Evolutionary conservation across 2,797 vertebrate genomes (phyloP).

Genomic region (Bovichtus diacanthus): DNA sequence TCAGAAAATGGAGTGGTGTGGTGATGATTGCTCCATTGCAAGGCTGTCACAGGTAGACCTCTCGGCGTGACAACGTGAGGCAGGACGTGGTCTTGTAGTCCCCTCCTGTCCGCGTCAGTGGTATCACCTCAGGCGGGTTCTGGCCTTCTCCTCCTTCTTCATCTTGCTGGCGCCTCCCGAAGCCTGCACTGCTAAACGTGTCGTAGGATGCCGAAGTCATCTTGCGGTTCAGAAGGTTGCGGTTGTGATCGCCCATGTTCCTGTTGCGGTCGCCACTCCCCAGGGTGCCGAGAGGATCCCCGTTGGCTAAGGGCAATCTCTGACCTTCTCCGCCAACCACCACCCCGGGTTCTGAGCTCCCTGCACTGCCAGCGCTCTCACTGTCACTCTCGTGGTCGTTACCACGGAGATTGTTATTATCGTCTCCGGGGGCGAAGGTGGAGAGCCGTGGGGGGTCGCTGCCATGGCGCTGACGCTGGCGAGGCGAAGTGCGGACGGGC

Average conservation of each 20-base stretch:
- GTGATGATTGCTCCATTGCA: conserved; percentile 38
- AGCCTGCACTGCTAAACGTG: conserved; percentile 94
- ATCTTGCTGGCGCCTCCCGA: conserved; percentile 90
- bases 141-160: conserved; percentile 82
- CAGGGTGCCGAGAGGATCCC: conserved; percentile 87
- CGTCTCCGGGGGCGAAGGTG: conserved; percentile 93
- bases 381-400: conserved; percentile 85
- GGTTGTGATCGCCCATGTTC: conserved; percentile 91
- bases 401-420: conserved; percentile 89
- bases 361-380: conserved; percentile 81
- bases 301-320: conserved; percentile 92
- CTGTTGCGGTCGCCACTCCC: conserved; percentile 84
- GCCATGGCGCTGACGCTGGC: conserved; percentile 88
- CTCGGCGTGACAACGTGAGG: conserved; percentile 95
- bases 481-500: conserved; percentile 93
- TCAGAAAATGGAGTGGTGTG: conserved; percentile 21
- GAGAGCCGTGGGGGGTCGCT: conserved; percentile 94
- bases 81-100: conserved; percentile 98
- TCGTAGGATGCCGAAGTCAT: conserved; percentile 96
- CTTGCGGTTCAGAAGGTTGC: conserved; percentile 97
- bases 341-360: conserved; percentile 80
- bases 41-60: conserved; percentile 95
- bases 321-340: conserved; percentile 74
- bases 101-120: conserved; percentile 92
- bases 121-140: conserved; percentile 92